phyloP scores from a whole-genome alignment of 2,888 invertebrate genomes.

The Tiphia femorata region DNA sequence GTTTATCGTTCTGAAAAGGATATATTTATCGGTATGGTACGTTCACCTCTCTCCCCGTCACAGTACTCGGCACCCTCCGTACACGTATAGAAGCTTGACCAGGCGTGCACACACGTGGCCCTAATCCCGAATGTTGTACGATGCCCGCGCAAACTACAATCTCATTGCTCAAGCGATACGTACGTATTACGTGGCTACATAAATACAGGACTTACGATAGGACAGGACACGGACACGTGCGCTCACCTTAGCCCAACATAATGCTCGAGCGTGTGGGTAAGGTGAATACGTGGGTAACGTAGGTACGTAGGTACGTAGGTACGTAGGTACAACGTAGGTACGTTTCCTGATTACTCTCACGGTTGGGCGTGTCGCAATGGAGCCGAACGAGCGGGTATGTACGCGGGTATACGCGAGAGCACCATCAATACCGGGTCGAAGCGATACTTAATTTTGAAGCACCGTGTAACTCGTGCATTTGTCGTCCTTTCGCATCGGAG shows the following conservation, averaged over 20 bases:
- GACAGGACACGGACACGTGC: slow-evolving; percentile 12
- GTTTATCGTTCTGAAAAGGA: too few species aligned
- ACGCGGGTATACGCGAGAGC: background rate
- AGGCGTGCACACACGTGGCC: too few species aligned
- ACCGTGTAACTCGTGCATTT: slow-evolving; percentile 15
- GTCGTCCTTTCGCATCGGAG: too few species aligned
- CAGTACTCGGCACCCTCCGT: too few species aligned
- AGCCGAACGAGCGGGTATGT: slow-evolving; percentile 18
- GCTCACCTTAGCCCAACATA: too few species aligned
- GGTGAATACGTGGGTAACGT: background rate
- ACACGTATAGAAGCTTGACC: too few species aligned
- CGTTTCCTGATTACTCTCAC: slow-evolving; percentile 51
- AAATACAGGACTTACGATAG: slow-evolving; percentile 30
- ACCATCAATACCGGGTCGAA: slow-evolving; percentile 11
- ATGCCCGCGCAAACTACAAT: slow-evolving; percentile 10
- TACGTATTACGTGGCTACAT: slow-evolving; percentile 25
- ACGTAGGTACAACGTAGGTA: slow-evolving; percentile 15
- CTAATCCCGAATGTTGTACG: slow-evolving; percentile 25
- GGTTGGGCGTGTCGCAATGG: slow-evolving; percentile 50
- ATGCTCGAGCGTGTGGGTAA: slow-evolving; percentile 5
- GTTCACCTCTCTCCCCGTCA: too few species aligned
- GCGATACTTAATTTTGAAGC: slow-evolving; percentile 22
- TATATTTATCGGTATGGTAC: too few species aligned
- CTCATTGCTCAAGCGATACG: slow-evolving; percentile 18
- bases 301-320: background rate